Percentiles rank a stretch among this genome's conserved stretches.
phyloP scores from a whole-genome alignment of 2,888 invertebrate genomes.

The Syrista parreyssii region DNA sequence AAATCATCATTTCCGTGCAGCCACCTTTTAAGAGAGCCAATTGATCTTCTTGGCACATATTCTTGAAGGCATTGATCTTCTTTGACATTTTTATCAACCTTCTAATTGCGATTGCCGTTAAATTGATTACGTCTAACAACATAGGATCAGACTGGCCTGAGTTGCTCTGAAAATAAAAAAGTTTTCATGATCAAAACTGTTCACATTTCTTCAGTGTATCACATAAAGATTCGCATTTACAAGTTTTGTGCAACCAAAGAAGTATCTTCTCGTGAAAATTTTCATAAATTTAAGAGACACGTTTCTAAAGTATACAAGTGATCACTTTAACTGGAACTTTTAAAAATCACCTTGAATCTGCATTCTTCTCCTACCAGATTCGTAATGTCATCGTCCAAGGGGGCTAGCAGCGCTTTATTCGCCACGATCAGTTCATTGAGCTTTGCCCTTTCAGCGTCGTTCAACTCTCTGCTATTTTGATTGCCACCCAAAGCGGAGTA shows the following conservation, averaged over 20 bases:
- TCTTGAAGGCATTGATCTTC: constrained; percentile 89
- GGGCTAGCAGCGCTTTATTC: constrained; percentile 85
- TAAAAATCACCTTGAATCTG: constrained; percentile 69
- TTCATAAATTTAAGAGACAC: background rate
- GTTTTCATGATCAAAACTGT: background rate
- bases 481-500: constrained; percentile 74
- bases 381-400: constrained; percentile 84
- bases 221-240: background rate
- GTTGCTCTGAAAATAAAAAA: constrained; percentile 47
- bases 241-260: background rate
- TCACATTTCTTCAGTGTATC: background rate
- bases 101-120: constrained; percentile 92
- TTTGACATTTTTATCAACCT: constrained; percentile 87
- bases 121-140: constrained; percentile 85
- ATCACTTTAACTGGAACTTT: constrained; percentile 5
- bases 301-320: background rate
- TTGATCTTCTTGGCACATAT: constrained; percentile 95
- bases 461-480: constrained; percentile 75
- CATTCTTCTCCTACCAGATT: constrained; percentile 76
- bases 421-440: constrained; percentile 87
- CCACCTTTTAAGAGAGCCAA: constrained; percentile 90
- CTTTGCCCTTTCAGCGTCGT: constrained; percentile 86
- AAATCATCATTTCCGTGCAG: constrained; percentile 95
- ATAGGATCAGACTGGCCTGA: constrained; percentile 72
- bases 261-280: background rate